phyloP scores from a whole-genome alignment of 2,797 vertebrate genomes.

The Amniataba percoides region DNA sequence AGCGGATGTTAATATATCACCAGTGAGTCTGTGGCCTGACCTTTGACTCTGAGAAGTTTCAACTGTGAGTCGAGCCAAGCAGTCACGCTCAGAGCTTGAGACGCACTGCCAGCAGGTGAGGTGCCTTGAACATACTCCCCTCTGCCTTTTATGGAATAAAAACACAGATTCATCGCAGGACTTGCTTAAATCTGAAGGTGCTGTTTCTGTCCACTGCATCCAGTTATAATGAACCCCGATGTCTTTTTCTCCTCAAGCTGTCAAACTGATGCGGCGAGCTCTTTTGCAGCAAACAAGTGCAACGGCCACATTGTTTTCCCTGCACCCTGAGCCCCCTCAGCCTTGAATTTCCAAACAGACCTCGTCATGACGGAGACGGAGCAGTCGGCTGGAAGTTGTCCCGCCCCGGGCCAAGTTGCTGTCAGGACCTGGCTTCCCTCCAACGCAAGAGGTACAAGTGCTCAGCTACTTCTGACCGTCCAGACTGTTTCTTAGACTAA shows the following conservation, averaged over 20 bases:
- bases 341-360: slow-evolving; percentile 38
- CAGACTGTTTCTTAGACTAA: not conserved
- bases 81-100: slow-evolving; percentile 21
- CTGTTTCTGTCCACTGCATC: not conserved
- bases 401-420: slow-evolving; percentile 44
- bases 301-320: slow-evolving; percentile 17
- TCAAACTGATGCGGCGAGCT: not conserved
- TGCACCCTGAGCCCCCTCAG: not conserved
- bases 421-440: slow-evolving; percentile 55
- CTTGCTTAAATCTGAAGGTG: not conserved
- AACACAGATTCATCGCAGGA: not conserved
- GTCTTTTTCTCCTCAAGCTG: not conserved
- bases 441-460: slow-evolving; percentile 73
- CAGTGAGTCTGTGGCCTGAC: slow-evolving; percentile 62
- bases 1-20: slow-evolving; percentile 81
- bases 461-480: slow-evolving; percentile 4
- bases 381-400: slow-evolving; percentile 53
- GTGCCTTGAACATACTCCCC: not conserved
- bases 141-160: not conserved
- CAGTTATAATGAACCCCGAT: not conserved
- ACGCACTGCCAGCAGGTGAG: slow-evolving; percentile 62
- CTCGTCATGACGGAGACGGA: slow-evolving; percentile 56
- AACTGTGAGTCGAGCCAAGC: slow-evolving; percentile 17
- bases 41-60: slow-evolving; percentile 70
- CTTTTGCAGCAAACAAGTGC: slow-evolving; percentile 8